Evolutionary conservation across 1,140 invertebrate genomes (phyloP).

Genomic region (Macrobrachium rosenbergii): DNA sequence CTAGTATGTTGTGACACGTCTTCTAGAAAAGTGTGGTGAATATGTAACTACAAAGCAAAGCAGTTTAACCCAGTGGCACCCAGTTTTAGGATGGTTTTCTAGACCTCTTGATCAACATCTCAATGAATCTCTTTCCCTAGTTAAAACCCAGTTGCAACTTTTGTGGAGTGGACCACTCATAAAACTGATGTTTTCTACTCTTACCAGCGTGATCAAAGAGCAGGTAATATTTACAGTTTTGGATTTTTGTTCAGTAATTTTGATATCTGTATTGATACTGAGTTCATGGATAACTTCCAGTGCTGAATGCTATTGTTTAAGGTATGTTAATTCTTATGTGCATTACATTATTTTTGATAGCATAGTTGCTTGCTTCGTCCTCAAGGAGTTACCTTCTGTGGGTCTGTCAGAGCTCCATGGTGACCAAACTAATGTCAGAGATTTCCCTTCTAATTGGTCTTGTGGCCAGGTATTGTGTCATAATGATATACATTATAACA

Average conservation of each 20-base stretch:
- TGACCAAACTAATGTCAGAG: too few relatives aligned
- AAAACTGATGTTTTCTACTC: slow-evolving; percentile 71
- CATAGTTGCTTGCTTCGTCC: too few relatives aligned
- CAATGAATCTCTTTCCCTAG: slow-evolving; percentile 84
- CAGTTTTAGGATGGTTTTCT: slow-evolving; percentile 96
- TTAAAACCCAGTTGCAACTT: slow-evolving; percentile 85
- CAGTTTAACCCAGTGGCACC: slow-evolving; percentile 96
- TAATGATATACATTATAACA: too few relatives aligned
- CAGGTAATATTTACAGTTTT: slow-evolving; percentile 7
- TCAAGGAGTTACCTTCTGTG: too few relatives aligned
- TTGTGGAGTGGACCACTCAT: slow-evolving; percentile 84
- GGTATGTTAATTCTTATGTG: too few relatives aligned
- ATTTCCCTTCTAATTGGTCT: too few relatives aligned
- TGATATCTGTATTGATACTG: too few relatives aligned
- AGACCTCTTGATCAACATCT: slow-evolving; percentile 86
- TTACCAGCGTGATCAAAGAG: slow-evolving; percentile 61
- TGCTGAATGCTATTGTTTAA: too few relatives aligned
- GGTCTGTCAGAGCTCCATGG: too few relatives aligned
- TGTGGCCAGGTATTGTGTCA: too few relatives aligned
- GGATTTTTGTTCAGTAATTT: neutral
- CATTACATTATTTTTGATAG: too few relatives aligned
- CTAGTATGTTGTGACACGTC: slow-evolving; percentile 83
- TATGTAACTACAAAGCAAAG: slow-evolving; percentile 89
- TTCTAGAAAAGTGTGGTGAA: slow-evolving; percentile 86
- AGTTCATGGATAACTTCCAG: too few relatives aligned